These are phyloP conservation scores for Siderastrea radians DNA, from an alignment of 92 coral and sea anemone species.

Conservation along the genomic window DNA sequence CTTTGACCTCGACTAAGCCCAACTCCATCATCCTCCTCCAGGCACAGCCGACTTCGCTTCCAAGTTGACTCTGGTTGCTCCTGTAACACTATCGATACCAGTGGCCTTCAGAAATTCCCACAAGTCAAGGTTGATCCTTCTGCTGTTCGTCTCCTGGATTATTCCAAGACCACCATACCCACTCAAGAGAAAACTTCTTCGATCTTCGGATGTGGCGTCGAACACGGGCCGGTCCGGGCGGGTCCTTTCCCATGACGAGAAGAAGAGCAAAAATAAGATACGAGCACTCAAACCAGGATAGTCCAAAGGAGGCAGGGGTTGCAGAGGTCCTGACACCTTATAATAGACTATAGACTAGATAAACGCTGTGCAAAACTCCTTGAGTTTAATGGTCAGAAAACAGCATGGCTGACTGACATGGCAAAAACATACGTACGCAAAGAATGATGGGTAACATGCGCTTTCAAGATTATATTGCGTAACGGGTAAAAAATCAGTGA, in stretches of 20 bases:
- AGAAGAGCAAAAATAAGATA: too few relatives aligned
- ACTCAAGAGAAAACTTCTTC: conserved; percentile 36
- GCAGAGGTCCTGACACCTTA: too few relatives aligned
- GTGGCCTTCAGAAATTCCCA: conserved; percentile 31
- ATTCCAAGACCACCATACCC: conserved; percentile 47
- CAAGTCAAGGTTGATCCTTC: conserved; percentile 26
- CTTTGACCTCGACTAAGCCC: conserved; percentile 30
- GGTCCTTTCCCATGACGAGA: conserved; percentile 28
- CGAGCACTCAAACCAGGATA: too few relatives aligned
- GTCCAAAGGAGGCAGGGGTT: too few relatives aligned
- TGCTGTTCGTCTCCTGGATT: conserved; percentile 41
- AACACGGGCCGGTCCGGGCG: conserved; percentile 23
- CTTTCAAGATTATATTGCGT: too few relatives aligned
- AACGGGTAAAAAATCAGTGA: too few relatives aligned
- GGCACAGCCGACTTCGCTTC: not conserved
- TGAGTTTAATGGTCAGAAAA: too few relatives aligned
- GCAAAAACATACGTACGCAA: too few relatives aligned
- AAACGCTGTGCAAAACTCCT: too few relatives aligned
- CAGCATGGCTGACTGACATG: too few relatives aligned
- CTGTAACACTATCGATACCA: conserved; percentile 52
- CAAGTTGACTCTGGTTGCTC: conserved; percentile 53
- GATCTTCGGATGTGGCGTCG: conserved; percentile 56
- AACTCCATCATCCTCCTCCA: not conserved
- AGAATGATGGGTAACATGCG: too few relatives aligned
- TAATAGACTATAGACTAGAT: too few relatives aligned